These are phyloP conservation scores for Allolobophora icterica DNA, from an alignment of 2,888 invertebrate genomes.

Conservation along the genomic window DNA sequence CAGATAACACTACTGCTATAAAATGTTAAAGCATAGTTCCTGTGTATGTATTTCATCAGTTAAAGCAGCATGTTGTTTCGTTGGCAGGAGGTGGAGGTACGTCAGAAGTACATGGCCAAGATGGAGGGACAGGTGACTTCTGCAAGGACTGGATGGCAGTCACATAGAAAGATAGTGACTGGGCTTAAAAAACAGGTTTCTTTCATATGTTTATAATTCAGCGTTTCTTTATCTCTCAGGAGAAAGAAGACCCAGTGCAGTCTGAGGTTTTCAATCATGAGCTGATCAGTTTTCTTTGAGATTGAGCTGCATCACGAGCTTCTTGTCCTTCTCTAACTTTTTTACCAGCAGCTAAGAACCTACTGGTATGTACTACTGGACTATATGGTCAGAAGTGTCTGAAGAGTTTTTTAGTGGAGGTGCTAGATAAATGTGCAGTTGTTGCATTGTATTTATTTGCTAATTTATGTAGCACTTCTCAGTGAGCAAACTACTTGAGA, in stretches of 20 bases:
- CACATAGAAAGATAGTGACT: conserved; percentile 48
- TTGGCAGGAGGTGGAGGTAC: conserved; percentile 67
- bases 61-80: background rate
- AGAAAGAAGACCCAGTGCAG: background rate
- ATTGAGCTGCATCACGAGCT: background rate
- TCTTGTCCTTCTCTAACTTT: background rate
- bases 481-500: too few species aligned
- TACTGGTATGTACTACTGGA: background rate
- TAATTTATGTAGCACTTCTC: too few species aligned
- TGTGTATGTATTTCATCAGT: background rate
- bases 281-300: background rate
- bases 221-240: background rate
- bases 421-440: background rate
- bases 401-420: background rate
- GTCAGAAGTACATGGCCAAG: conserved; percentile 70
- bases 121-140: conserved; percentile 52
- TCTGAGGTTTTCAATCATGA: too few species aligned
- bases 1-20: background rate
- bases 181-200: conserved; percentile 52
- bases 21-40: background rate
- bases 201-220: background rate
- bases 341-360: background rate
- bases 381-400: background rate
- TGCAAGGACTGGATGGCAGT: conserved; percentile 51
- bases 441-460: too few species aligned